Evolutionary conservation across 1,140 invertebrate genomes (phyloP), one percentile per base, ranked within the genome.

Genomic region (Agrypnia vestita): DNA sequence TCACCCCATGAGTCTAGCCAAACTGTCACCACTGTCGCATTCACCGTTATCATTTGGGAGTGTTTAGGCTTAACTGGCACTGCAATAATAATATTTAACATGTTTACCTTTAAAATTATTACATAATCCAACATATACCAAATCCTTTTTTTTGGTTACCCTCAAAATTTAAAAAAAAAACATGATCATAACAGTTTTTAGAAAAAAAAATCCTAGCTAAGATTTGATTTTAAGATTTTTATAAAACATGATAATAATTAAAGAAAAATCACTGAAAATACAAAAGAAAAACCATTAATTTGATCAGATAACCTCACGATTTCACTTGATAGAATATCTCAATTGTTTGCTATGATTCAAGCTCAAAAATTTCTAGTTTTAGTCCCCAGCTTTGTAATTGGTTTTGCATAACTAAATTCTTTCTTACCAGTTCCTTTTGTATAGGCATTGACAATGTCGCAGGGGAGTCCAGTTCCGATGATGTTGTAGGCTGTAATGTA

Each of bases 401-500:
- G 12, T 11, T 61, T 19, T 43, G 17, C 3, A 77, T 21, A 4
- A 7, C 4, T 46, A 17, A 56, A 21, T 15, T 12, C 35, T 81
- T 71, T 85, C 85, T 84, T 62, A 92, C 92, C 92, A 84, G 94
- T 95, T 43, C 95, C 96, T 85, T 96, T 95, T 0, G 96, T 97
- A 62, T 93, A 94, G 0, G 95, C 93, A 83, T 95, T 94, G 12
- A 96, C 93, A 78, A 96, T 96, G 83, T 96, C 95, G 85, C 96
- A 96, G 0, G 96, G 95, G 46, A 96, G 88, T 0, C 96, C 96
- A 71, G 96, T 96, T 10, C 96, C 96, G 80, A 97, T 96, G 85
- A 94, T 93, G 88, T 97, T 97, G 86, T 94, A 96, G 6, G 96
- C 96, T 0, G 95, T 97, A 64, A 97, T 93, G 86, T 96, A 97